phyloP scores from a whole-genome alignment of 1,140 invertebrate species.

The Drusus annulatus region DNA sequence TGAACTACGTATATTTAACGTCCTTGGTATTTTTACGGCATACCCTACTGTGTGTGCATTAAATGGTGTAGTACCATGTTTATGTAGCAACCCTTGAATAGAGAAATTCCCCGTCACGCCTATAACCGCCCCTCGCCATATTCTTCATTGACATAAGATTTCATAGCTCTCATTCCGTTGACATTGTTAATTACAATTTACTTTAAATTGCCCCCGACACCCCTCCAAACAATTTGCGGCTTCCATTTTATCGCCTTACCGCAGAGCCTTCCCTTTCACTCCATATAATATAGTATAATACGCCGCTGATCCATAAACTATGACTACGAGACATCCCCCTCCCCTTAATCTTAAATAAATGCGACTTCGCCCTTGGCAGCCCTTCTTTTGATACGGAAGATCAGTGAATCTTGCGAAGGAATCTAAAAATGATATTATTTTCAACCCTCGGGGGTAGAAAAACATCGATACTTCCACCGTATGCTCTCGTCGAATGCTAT shows the following conservation, averaged over 20 bases:
- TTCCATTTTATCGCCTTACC: neutral
- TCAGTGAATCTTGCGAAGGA: too few relatives aligned
- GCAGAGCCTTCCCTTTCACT: neutral
- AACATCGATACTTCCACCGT: too few relatives aligned
- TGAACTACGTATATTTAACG: too few relatives aligned
- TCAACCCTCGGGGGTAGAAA: too few relatives aligned
- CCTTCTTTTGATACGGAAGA: neutral
- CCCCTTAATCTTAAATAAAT: slow-evolving; percentile 4
- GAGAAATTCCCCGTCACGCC: neutral
- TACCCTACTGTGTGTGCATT: too few relatives aligned
- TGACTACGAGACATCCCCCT: slow-evolving; percentile 2
- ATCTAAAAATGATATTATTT: too few relatives aligned
- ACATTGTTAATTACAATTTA: slow-evolving; percentile 24
- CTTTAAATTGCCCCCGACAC: slow-evolving; percentile 8
- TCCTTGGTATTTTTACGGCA: too few relatives aligned
- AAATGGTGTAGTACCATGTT: too few relatives aligned
- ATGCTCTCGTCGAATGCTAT: too few relatives aligned
- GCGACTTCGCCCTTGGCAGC: neutral
- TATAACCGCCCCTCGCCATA: neutral
- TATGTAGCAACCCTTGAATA: neutral
- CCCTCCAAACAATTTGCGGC: slow-evolving; percentile 15
- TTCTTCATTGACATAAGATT: slow-evolving; percentile 3
- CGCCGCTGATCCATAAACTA: slow-evolving; percentile 8
- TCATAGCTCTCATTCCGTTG: slow-evolving; percentile 6
- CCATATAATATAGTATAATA: neutral